These are phyloP conservation scores for Madoqua kirkii DNA, from an alignment of 2,113 vertebrate species.

Conservation along the genomic window DNA sequence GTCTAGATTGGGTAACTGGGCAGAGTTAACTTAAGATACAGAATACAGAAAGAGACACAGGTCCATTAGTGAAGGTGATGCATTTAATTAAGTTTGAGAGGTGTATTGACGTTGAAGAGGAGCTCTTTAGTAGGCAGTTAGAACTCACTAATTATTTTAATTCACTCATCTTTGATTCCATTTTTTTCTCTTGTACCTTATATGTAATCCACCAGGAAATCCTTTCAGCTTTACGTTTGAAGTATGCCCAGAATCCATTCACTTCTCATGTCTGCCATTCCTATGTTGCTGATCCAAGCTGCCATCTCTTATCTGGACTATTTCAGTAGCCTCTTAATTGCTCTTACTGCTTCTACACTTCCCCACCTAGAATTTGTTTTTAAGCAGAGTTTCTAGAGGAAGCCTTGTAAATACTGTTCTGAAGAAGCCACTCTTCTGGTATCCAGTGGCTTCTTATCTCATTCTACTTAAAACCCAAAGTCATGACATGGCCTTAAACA, in stretches of 20 bases:
- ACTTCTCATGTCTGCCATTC: neutral
- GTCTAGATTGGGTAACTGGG: neutral
- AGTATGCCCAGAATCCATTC: neutral
- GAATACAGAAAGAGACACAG: neutral
- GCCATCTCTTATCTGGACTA: neutral
- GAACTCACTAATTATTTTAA: neutral
- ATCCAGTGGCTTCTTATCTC: neutral
- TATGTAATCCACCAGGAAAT: neutral
- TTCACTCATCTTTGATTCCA: neutral
- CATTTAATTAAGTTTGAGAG: neutral
- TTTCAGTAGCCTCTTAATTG: neutral
- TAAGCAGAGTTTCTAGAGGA: neutral
- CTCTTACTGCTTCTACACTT: neutral
- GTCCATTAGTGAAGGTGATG: neutral
- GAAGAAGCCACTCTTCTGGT: neutral
- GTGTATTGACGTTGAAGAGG: neutral
- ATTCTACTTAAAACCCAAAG: neutral
- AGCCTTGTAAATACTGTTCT: neutral
- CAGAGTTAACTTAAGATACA: neutral
- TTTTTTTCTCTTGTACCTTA: neutral
- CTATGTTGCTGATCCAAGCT: neutral
- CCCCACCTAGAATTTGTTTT: neutral
- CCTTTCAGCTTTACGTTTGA: neutral
- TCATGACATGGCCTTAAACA: neutral
- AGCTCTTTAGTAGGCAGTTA: neutral